phyloP scores from a whole-genome alignment of 2,888 invertebrate genomes.

The Dicycla oo region DNA sequence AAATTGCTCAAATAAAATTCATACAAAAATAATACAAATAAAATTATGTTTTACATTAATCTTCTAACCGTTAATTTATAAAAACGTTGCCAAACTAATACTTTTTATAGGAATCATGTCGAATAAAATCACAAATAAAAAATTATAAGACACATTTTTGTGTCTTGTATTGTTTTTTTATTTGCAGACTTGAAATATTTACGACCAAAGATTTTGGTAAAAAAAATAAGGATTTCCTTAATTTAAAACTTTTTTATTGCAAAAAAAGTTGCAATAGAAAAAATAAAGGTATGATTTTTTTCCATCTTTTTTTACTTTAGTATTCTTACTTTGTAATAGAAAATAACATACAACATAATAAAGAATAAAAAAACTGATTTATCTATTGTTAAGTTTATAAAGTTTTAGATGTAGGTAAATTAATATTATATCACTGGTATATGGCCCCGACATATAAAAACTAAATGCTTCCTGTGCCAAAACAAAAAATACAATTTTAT shows the following conservation, averaged over 20 bases:
- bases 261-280: background rate
- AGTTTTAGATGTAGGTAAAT: constrained; percentile 54
- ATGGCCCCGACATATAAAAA: constrained; percentile 78
- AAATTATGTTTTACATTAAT: constrained; percentile 34
- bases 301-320: background rate
- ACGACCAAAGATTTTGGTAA: background rate
- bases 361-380: constrained; percentile 9
- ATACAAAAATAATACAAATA: constrained; percentile 49
- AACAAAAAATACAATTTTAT: constrained; percentile 52
- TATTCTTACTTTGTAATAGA: constrained; percentile 10
- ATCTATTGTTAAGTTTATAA: constrained; percentile 38
- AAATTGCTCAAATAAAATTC: constrained; percentile 35
- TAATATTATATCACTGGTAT: constrained; percentile 76
- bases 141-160: constrained; percentile 6
- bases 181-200: background rate
- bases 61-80: constrained; percentile 26
- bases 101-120: constrained; percentile 66
- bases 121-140: constrained; percentile 50
- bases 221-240: constrained; percentile 8
- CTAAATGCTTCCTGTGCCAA: constrained; percentile 68
- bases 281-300: background rate
- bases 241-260: background rate
- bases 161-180: too few species aligned
- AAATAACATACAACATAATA: constrained; percentile 1
- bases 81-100: constrained; percentile 60